Evolutionary conservation across 2,888 invertebrate genomes (phyloP).

Genomic region (Iphiclides podalirius): DNA sequence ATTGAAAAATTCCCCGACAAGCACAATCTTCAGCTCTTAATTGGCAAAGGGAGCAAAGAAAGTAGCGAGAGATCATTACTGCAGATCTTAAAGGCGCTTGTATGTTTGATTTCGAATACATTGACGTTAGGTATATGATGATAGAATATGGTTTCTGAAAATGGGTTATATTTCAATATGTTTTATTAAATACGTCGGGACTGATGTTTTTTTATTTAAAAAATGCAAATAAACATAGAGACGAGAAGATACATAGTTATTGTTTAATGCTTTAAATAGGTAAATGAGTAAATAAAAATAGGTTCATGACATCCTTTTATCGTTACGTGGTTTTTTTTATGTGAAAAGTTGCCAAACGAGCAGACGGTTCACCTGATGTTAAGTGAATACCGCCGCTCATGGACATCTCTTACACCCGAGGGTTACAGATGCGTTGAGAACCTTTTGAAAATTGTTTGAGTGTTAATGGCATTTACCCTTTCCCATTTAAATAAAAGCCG

Average conservation of each 20-base stretch:
- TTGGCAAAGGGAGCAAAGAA: slow-evolving; percentile 55
- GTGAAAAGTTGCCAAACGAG: too few relatives aligned
- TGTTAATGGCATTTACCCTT: not conserved
- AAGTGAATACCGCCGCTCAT: too few relatives aligned
- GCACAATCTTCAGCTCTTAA: slow-evolving; percentile 60
- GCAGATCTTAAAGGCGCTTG: slow-evolving; percentile 36
- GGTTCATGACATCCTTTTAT: not conserved
- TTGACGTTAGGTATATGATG: not conserved
- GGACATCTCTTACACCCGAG: too few relatives aligned
- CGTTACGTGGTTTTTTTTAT: too few relatives aligned
- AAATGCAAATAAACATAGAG: too few relatives aligned
- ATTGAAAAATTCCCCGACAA: slow-evolving; percentile 55
- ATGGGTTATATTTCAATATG: not conserved
- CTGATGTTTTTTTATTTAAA: too few relatives aligned
- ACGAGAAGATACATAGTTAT: too few relatives aligned
- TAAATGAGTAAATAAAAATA: not conserved
- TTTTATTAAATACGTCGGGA: too few relatives aligned
- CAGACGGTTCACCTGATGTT: too few relatives aligned
- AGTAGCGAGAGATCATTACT: slow-evolving; percentile 44
- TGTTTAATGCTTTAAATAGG: not conserved
- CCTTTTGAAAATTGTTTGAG: too few relatives aligned
- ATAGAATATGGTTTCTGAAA: not conserved
- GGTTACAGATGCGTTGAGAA: too few relatives aligned
- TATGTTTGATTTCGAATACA: slow-evolving; percentile 24
- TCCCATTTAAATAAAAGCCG: not conserved